Percentiles rank a stretch among this genome's conserved stretches.
phyloP scores from a whole-genome alignment of 2,888 invertebrate genomes.

The Gibbula magus region DNA sequence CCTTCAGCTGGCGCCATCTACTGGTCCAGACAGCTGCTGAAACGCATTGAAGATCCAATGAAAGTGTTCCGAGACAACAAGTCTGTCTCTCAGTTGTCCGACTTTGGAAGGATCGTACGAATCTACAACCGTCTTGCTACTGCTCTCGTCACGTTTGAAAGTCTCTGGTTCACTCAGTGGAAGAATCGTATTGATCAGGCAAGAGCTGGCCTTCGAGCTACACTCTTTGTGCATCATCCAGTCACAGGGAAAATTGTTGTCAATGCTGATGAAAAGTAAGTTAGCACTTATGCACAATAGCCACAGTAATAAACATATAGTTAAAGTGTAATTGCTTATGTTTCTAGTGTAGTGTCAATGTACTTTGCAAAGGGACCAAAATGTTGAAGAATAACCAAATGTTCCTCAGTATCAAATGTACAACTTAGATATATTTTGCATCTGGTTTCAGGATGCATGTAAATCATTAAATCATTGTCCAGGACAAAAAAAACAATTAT shows the following conservation, averaged over 20 bases:
- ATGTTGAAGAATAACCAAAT: no score
- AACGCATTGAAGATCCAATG: constrained; percentile 75
- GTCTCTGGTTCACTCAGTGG: constrained; percentile 73
- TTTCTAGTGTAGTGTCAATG: no score
- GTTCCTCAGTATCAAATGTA: no score
- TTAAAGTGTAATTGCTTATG: no score
- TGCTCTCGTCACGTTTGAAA: constrained; percentile 74
- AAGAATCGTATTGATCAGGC: constrained; percentile 71
- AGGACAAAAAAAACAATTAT: no score
- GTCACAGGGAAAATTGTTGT: constrained; percentile 68
- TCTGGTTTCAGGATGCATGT: no score
- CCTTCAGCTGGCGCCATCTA: constrained; percentile 74
- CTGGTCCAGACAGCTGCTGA: constrained; percentile 73
- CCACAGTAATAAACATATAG: no score
- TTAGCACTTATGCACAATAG: no score
- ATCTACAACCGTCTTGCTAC: constrained; percentile 71
- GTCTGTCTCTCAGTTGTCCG: constrained; percentile 70
- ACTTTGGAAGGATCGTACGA: constrained; percentile 69
- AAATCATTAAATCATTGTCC: no score
- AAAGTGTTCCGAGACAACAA: constrained; percentile 71
- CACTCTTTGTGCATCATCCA: constrained; percentile 71
- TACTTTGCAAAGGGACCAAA: no score
- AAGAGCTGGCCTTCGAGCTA: constrained; percentile 69
- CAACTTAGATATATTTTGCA: no score
- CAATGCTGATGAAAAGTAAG: constrained; percentile 73